Base-by-base conservation (phyloP, 2,888 invertebrate species). In the Iphiclides podalirius region DNA sequence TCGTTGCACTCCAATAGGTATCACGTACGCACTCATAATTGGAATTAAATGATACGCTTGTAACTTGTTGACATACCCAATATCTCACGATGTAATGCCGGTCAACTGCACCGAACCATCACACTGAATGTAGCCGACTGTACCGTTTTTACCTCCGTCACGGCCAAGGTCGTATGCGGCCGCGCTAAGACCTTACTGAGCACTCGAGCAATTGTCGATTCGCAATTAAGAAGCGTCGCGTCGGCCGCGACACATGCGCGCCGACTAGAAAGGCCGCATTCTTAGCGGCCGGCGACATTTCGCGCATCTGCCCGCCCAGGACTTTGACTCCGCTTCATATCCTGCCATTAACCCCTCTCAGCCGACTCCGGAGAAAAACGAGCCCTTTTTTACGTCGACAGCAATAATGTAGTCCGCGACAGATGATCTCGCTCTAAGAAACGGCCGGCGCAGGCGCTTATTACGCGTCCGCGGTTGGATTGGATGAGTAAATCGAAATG, bases 291-390 rank as follows among this genome's bases (percentile, higher is more conserved):
- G 72, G 73, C 76, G 74, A 57, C 58, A 61, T 67, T 78, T 76
- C 71, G 79, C 84, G 83, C 84, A 84, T 85, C 79, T 84, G 84
- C 73, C 71, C 59, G 11, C 63, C 63, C 57, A 61, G 70, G 64
- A 67, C 72, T 74, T 66, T 63, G 68, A 67, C 73, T 67, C 75
- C 78, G 72, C 77, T 75, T 73, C 75, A 73, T 79, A 84, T 85
- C 84, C 84, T 82, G 86, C 79, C 85, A 82, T 85, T 83, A 84
- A 74, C 75, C 72, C 72, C n/a, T n/a, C n/a, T n/a, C n/a, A n/a
- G n/a, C n/a, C n/a, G n/a, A n/a, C n/a, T n/a, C n/a, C n/a, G 67
- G 66, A 58, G 63, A 70, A 69, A 80, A 74, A 82, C 71, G 79
- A 72, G 67, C 64, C 45, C 47, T 57, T 68, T 75, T 80, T 80